Evolutionary conservation across 2,113 vertebrate genomes (phyloP), one percentile per base, ranked within the genome.

Genomic region (Hyaena hyaena): DNA sequence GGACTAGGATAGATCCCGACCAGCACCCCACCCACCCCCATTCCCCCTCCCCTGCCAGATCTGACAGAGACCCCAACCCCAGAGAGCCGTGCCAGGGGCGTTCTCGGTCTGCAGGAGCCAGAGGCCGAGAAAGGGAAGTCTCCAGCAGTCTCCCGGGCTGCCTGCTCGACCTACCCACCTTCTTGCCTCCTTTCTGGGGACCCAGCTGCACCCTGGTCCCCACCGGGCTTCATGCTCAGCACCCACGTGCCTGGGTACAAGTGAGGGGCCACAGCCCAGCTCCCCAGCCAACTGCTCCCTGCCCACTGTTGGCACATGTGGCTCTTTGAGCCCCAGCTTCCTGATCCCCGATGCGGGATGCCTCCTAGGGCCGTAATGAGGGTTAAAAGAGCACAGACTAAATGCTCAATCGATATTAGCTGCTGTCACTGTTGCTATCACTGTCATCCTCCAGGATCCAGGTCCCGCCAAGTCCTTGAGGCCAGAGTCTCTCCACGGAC

Each of bases 11-110:
- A 7, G 0, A 19, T 53, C 50, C 6, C 2, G 2, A 50, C 66
- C 65, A 5, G 39, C 55, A 77, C 21, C 35, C 9, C 0, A 0
- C 23, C 50, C 26, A 28, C 31, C 24, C 12, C 9, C 0, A 0
- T 17, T 43, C n/a, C 43, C 12, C 3, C 2, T 6, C 35, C 7
- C 5, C 2, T 9, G 8, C 7, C 43, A 8, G 43, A 11, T 7
- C 24, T 2, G 43, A 17, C 55, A 26, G 0, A 1, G 14, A 79
- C 31, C 61, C 84, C 35, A 19, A 19, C 4, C 17, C 35, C 26
- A 0, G 12, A 5, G 3, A 53, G 50, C 76, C 48, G 2, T 1
- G 31, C 3, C 19, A 19, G 21, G 5, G 19, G 8, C 0, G 1
- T 19, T 9, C 15, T 6, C 6, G 31, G 35, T 31, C 43, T 28